A percentile compares a stretch with the other conserved stretches of the same genome.
Conservation (phyloP, 2,797 vertebrate genomes). For the Xenops minutus region DNA sequence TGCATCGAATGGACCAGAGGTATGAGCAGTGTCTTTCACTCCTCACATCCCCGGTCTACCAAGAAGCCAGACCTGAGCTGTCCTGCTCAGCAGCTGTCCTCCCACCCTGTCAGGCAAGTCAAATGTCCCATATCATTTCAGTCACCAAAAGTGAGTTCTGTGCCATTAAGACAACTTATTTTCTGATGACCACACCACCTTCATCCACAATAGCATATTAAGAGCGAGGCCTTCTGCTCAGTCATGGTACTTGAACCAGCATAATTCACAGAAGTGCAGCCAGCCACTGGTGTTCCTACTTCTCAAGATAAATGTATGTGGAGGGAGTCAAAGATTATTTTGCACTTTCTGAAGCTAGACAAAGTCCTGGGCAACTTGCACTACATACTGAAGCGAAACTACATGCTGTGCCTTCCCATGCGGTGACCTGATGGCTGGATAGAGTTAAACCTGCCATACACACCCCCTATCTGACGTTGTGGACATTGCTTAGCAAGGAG, state of each 20-base stretch:
- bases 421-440: not conserved
- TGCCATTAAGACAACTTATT: not conserved
- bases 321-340: not conserved
- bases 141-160: not conserved
- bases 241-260: not conserved
- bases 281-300: not conserved
- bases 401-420: fast-evolving
- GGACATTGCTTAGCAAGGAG: not conserved
- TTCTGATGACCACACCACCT: not conserved
- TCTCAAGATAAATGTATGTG: not conserved
- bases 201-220: fast-evolving
- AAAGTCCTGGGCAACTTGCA: not conserved
- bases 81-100: not conserved
- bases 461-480: not conserved
- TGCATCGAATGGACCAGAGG: not conserved
- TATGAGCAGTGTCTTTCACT: not conserved
- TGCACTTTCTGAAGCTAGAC: not conserved
- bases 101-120: not conserved
- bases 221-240: not conserved
- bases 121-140: not conserved
- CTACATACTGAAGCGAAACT: not conserved
- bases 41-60: not conserved
- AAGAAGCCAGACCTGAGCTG: not conserved
- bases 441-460: fast-evolving
- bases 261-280: not conserved